These are phyloP conservation scores for Taxidea taxus DNA, from an alignment of 2,113 vertebrate genomes.

Conservation along the genomic window DNA sequence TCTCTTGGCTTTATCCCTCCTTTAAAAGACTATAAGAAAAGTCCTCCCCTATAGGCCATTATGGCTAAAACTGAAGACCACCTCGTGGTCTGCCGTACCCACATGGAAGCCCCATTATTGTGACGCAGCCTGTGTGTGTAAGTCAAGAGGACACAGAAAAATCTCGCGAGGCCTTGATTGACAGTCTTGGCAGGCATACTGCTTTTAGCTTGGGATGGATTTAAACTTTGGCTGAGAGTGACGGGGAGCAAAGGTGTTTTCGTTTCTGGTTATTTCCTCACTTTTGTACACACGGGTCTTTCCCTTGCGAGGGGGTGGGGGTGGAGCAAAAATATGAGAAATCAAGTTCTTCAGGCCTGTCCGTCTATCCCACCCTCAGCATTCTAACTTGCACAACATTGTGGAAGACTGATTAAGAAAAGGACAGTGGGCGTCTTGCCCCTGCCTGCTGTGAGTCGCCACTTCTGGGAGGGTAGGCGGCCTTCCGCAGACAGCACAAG, in stretches of 20 bases:
- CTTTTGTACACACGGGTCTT: not conserved
- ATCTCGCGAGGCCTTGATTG: not conserved
- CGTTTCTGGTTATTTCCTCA: not conserved
- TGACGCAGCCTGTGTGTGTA: not conserved
- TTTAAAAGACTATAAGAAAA: not conserved
- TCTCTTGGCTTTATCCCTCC: not conserved
- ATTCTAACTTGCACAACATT: not conserved
- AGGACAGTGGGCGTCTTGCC: slow-evolving; percentile 1
- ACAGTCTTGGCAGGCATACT: not conserved
- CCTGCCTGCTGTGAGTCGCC: slow-evolving; percentile 59
- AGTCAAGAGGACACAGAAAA: not conserved
- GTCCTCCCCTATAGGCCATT: not conserved
- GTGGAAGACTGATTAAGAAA: not conserved
- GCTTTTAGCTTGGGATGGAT: not conserved
- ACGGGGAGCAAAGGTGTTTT: not conserved
- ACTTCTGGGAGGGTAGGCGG: slow-evolving; percentile 45
- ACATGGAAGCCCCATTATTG: rapidly evolving
- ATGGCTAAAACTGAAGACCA: not conserved
- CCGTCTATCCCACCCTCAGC: not conserved
- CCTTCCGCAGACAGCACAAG: slow-evolving; percentile 61
- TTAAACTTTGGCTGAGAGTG: not conserved
- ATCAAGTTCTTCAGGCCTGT: not conserved
- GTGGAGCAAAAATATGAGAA: not conserved
- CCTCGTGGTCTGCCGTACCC: rapidly evolving
- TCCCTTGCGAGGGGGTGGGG: not conserved